Percentiles rank a stretch among this genome's conserved stretches.
These are phyloP conservation scores for Ruditapes philippinarum DNA, from an alignment of 1,140 invertebrate species.

Conservation along the genomic window DNA sequence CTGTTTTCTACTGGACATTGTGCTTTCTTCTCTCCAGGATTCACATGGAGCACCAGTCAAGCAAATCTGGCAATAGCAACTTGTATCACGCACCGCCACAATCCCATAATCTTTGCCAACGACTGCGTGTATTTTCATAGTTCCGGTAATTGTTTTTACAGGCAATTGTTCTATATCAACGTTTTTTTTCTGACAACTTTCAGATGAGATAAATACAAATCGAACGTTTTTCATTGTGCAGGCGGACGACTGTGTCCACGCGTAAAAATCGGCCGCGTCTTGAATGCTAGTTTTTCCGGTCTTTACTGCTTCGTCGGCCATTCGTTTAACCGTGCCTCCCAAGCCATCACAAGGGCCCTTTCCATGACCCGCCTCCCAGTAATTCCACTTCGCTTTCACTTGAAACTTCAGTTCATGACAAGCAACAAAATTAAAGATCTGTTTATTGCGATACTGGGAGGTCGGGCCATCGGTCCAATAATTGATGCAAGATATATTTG, in stretches of 20 bases:
- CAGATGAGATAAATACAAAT: constrained; percentile 45
- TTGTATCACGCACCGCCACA: background rate
- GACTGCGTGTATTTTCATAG: constrained; percentile 68
- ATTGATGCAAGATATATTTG: constrained; percentile 24
- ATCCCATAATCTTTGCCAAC: constrained; percentile 32
- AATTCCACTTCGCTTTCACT: constrained; percentile 23
- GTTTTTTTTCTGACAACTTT: constrained; percentile 7
- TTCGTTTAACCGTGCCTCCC: constrained; percentile 43
- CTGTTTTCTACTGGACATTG: background rate
- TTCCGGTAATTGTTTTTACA: constrained; percentile 49
- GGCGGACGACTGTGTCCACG: constrained; percentile 39
- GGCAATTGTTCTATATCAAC: background rate
- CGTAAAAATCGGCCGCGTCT: constrained; percentile 24
- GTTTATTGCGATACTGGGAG: constrained; percentile 64
- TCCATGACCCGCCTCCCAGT: constrained; percentile 24
- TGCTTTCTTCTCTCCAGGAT: background rate
- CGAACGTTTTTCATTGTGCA: constrained; percentile 39
- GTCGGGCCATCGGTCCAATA: constrained; percentile 68
- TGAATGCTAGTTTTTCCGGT: constrained; percentile 50
- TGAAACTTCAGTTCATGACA: background rate
- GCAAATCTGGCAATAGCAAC: background rate
- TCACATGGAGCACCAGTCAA: background rate
- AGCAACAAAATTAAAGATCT: constrained; percentile 60
- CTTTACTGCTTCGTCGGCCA: constrained; percentile 60
- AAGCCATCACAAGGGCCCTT: constrained; percentile 45